Base-by-base conservation (phyloP, 64 coral and sea anemone genomes). In the Porites australiensis region DNA sequence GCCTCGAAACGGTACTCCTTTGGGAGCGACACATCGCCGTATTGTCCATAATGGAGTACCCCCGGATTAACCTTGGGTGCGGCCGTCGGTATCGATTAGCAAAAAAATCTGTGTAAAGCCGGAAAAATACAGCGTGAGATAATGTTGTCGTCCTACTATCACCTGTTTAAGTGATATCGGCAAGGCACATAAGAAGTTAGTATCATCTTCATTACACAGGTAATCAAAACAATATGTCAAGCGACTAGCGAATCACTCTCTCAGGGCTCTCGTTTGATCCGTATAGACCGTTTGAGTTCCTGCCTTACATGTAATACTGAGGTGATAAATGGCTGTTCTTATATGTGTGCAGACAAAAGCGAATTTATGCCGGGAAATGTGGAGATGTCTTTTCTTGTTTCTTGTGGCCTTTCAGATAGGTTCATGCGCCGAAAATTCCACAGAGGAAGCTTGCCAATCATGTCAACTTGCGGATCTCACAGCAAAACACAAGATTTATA, bases 401-500 rank as follows among this genome's bases (percentile, higher is more conserved):
- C 44, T 18, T 45, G 67, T 61, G 81, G 64, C 47, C 4, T 50
- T 84, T 51, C 62, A 64, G 8, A 21, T 12, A 13, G 81, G 19
- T 69, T 84, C 69, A 19, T 50, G 45, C 63, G 46, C 73, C 45
- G 47, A n/a, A 52, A 68, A 84, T 51, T 6, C 45, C 7, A 68
- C 81, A 5, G 16, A 84, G 19, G 63, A 18, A 4, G 16, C 46
- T 2, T 84, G 81, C 64, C 19, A 67, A 12, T 66, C 81, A 2
- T 84, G 81, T 69, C 60, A 69, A 50, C 61, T 84, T 7, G 46
- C 63, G 22, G 62, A 84, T 5, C 81, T 48, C 4, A n/a, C 45
- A 68, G 18, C 64, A 22, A 67, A 22, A 20, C 61, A 84, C 63
- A 50, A 84, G 81, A 43, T 84, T 49, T 84, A 84, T 4, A 84